Base-by-base conservation (phyloP, 2,888 invertebrate genomes). In the Shargacucullia verbasci region DNA sequence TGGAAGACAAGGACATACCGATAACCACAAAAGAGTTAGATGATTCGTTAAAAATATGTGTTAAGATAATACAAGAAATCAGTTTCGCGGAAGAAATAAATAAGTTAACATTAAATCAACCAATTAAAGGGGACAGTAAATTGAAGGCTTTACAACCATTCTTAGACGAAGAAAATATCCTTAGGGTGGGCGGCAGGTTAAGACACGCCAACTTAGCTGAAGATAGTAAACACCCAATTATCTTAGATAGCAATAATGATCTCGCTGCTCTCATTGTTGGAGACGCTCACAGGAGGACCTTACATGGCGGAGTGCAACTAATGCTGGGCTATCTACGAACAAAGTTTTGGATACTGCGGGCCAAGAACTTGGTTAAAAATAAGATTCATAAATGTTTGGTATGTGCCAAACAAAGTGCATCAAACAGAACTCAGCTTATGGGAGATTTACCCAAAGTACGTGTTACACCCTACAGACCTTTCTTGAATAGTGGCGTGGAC, bases 11-110 rank as follows among this genome's bases (percentile, higher is more conserved):
- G 5, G 20, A n/a, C 8, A 11, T 14, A 14, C 7, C 14, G 7
- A 33, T 72, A 6, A 65, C 60, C 9, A 63, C 63, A 9, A 29
- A 59, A 29, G 73, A 78, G 35, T 31, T 72, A 38, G 15, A 70
- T 38, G 33, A 56, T 9, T 14, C 70, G 8, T 45, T 75, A 34
- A 25, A 50, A 4, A 37, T 27, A 3, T 71, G 73, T 13, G 59
- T 74, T 38, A 62, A 33, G 37, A 13, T 39, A 25, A 43, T 46
- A 34, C 76, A 76, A 63, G n/a, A 44, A 27, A 50, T 59, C 50
- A 49, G 60, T 25, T 70, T 61, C 53, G 1, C 11, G 43, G 61
- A 60, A 13, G 69, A 64, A 48, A 34, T 10, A 11, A n/a, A 34
- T 2, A 4, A n/a, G 4, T n/a, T 34, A n/a, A 34, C 10, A n/a